Conservation (phyloP, 2,797 vertebrate genomes). For the Coluber constrictor region DNA sequence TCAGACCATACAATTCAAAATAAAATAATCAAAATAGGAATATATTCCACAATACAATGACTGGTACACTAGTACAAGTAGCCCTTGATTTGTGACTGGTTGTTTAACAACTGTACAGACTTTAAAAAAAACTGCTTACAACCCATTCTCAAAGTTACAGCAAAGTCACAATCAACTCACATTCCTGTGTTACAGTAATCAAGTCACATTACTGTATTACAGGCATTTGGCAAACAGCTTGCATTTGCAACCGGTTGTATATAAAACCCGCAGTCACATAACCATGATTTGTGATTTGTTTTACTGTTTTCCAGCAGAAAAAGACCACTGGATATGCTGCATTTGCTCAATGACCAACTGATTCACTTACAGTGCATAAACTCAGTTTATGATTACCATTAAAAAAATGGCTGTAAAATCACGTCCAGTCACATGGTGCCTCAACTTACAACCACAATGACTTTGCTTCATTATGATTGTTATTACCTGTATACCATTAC, state of each 20-base stretch:
- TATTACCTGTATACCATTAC: neutral
- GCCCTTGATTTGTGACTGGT: neutral
- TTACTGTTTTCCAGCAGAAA: neutral
- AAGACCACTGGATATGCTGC: neutral
- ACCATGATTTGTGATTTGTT: neutral
- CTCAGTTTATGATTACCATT: neutral
- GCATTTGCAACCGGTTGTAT: neutral
- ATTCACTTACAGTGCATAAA: neutral
- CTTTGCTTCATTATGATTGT: neutral
- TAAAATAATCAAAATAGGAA: neutral
- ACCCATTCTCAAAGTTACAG: neutral
- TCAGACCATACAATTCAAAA: neutral
- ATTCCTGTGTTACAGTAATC: neutral
- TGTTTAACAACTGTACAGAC: neutral
- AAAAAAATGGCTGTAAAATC: neutral
- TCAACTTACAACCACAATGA: neutral
- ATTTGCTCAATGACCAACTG: neutral
- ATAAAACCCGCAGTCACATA: neutral
- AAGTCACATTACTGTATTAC: neutral
- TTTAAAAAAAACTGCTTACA: neutral
- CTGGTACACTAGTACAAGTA: neutral
- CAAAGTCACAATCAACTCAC: neutral
- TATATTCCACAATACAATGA: neutral
- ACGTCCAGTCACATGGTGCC: neutral
- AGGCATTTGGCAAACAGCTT: no score